A percentile compares a stretch with the other conserved stretches of the same genome.
phyloP scores from a whole-genome alignment of 2,888 invertebrate genomes.

The Molorchus minor region DNA sequence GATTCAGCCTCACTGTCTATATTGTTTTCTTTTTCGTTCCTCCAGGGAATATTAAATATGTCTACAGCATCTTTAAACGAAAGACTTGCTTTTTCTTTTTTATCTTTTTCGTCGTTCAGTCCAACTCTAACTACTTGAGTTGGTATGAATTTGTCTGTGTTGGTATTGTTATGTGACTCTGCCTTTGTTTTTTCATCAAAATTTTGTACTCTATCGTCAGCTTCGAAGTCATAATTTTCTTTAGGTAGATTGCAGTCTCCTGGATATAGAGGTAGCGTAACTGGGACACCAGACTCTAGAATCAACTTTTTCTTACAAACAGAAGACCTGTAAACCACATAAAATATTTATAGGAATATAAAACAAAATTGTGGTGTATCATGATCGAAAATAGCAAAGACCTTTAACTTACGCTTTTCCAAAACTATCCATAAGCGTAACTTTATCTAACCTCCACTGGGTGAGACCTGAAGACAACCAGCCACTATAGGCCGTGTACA shows the following conservation, averaged over 20 bases:
- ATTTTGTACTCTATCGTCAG: constrained; percentile 39
- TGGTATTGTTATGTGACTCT: constrained; percentile 16
- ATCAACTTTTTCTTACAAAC: constrained; percentile 80
- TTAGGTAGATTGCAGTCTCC: constrained; percentile 79
- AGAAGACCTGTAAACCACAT: constrained; percentile 70
- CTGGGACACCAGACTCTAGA: constrained; percentile 76
- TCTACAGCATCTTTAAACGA: constrained; percentile 62
- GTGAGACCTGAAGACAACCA: constrained; percentile 88
- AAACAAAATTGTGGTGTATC: no score
- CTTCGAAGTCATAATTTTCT: constrained; percentile 53
- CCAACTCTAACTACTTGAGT: constrained; percentile 61
- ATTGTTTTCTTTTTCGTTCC: constrained; percentile 61
- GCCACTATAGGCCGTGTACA: constrained; percentile 88
- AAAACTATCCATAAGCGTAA: constrained; percentile 85
- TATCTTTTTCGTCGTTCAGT: constrained; percentile 51
- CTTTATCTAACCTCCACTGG: constrained; percentile 82
- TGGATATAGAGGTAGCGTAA: constrained; percentile 77
- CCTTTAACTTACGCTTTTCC: constrained; percentile 76
- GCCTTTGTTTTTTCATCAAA: constrained; percentile 30
- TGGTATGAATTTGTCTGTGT: constrained; percentile 53
- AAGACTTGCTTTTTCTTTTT: constrained; percentile 41
- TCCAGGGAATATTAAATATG: constrained; percentile 63
- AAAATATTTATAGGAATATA: not conserved
- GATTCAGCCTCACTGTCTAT: constrained; percentile 63
- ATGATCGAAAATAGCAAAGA: not conserved